Evolutionary conservation across 2,888 invertebrate species (phyloP).

Genomic region (Drosophila dives): DNA sequence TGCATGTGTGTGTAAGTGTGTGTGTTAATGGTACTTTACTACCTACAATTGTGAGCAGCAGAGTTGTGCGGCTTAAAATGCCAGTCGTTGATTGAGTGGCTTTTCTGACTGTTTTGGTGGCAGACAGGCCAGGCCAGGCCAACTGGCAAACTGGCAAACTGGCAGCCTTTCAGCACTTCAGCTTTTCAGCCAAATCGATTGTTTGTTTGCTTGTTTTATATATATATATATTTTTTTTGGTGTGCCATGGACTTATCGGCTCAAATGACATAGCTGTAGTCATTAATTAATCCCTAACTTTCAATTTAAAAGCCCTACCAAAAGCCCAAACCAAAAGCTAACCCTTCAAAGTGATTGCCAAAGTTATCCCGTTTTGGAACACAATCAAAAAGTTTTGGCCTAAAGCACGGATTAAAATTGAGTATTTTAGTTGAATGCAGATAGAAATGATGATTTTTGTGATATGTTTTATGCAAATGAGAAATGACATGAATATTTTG

Average conservation of each 20-base stretch:
- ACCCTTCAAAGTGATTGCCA: background rate
- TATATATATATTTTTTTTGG: slow-evolving; percentile 4
- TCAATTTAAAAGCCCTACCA: slow-evolving; percentile 15
- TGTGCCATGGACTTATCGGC: slow-evolving; percentile 42
- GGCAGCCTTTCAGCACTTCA: background rate
- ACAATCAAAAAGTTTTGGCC: slow-evolving; percentile 1
- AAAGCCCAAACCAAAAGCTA: background rate
- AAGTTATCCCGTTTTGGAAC: background rate
- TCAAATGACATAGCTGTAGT: slow-evolving; percentile 46
- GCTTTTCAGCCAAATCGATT: slow-evolving; percentile 64
- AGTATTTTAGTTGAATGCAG: slow-evolving; percentile 9
- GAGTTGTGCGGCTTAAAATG: slow-evolving; percentile 40
- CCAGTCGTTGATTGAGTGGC: slow-evolving; percentile 65
- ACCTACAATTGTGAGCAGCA: slow-evolving; percentile 25
- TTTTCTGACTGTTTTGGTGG: slow-evolving; percentile 20
- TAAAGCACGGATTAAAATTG: background rate
- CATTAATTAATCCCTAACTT: slow-evolving; percentile 51
- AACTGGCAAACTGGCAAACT: background rate
- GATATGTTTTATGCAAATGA: slow-evolving; percentile 18
- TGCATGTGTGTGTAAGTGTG: background rate
- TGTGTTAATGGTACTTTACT: slow-evolving; percentile 49
- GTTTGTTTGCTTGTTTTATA: slow-evolving; percentile 54
- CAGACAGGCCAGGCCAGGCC: background rate
- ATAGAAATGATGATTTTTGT: slow-evolving; percentile 7
- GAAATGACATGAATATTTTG: slow-evolving; percentile 12